These are phyloP conservation scores for Myrmecobius fasciatus DNA, from an alignment of 2,113 vertebrate species.

Conservation along the genomic window DNA sequence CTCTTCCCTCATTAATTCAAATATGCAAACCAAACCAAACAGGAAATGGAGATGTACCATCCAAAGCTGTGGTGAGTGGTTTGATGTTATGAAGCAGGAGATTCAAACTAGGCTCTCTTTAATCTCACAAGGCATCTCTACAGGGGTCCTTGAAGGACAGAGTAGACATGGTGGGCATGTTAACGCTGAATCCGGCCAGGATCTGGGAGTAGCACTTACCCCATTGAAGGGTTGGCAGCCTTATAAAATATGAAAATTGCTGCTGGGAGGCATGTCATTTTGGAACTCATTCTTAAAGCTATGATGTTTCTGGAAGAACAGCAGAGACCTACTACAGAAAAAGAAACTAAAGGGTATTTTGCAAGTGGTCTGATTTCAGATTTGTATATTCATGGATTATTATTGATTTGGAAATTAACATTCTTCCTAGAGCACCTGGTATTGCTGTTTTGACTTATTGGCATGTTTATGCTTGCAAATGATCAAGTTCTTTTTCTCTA, in stretches of 20 bases:
- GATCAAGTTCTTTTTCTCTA: neutral
- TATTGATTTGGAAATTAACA: neutral
- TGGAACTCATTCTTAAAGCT: neutral
- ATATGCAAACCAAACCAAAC: neutral
- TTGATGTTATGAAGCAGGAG: neutral
- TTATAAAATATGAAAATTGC: slow-evolving; percentile 3
- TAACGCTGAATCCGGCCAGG: neutral
- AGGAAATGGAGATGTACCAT: slow-evolving; percentile 27
- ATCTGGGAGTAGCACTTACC: neutral
- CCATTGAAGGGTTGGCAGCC: neutral
- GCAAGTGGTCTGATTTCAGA: neutral
- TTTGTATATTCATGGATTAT: slow-evolving; percentile 11
- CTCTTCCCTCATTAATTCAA: slow-evolving; percentile 18
- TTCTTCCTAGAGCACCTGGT: neutral
- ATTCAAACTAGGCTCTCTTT: neutral
- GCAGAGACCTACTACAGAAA: slow-evolving; percentile 21
- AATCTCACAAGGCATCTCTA: neutral
- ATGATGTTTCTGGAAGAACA: slow-evolving; percentile 19
- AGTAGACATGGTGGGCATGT: rapidly evolving
- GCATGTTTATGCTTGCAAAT: neutral
- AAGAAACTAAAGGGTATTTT: slow-evolving; percentile 20
- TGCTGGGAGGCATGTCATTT: neutral
- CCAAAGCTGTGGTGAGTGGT: neutral
- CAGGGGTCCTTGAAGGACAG: neutral
- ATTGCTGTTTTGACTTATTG: neutral